Conservation (phyloP, 2,113 vertebrate species). For the Pandion haliaetus region DNA sequence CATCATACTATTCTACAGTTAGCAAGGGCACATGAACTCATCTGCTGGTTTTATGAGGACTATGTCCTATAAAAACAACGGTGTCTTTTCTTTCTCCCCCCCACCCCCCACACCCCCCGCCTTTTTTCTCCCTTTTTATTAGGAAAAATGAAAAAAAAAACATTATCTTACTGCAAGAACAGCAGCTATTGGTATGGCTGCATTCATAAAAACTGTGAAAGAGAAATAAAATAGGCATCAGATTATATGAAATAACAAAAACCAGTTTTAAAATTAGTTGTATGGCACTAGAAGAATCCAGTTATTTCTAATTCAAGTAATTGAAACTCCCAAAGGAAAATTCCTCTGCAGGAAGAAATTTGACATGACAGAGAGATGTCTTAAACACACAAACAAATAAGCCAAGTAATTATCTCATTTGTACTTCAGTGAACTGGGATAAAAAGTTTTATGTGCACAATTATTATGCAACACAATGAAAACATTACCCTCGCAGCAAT, state of each 20-base stretch:
- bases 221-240: slow-evolving; percentile 47
- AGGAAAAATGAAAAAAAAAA: neutral
- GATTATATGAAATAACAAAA: neutral
- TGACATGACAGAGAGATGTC: neutral
- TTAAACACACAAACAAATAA: neutral
- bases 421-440: neutral
- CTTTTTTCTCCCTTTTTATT: neutral
- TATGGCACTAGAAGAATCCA: neutral
- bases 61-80: neutral
- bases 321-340: neutral
- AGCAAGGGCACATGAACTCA: neutral
- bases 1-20: neutral
- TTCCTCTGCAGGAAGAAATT: neutral
- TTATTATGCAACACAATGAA: neutral
- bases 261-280: neutral
- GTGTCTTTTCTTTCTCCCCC: neutral
- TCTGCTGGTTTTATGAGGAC: neutral
- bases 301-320: neutral
- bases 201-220: slow-evolving; percentile 94
- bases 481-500: neutral
- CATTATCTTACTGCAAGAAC: slow-evolving; percentile 88
- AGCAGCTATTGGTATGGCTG: slow-evolving; percentile 95
- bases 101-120: no score
- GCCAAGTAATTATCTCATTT: neutral
- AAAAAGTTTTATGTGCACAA: neutral